These are phyloP conservation scores for Sthenelais limicola DNA, from an alignment of 2,888 invertebrate genomes.

Conservation along the genomic window DNA sequence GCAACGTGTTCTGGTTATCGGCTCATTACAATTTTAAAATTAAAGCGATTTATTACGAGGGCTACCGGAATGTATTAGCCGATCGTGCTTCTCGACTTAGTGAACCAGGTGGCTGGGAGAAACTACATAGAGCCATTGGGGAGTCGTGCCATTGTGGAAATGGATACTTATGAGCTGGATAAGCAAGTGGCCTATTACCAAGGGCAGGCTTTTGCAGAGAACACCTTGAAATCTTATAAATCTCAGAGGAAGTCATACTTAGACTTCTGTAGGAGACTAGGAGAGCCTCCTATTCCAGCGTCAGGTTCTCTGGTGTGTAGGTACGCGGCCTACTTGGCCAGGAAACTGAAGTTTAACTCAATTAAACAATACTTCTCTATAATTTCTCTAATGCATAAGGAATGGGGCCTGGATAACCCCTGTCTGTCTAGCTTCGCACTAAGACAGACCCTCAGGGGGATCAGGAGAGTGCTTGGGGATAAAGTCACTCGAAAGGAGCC, in stretches of 20 bases:
- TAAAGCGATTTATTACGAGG: constrained; percentile 8
- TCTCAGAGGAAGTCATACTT: constrained; percentile 4
- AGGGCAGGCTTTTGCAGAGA: neutral
- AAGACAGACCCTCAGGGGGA: neutral
- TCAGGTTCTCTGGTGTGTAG: neutral
- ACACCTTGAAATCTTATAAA: neutral
- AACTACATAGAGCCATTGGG: neutral
- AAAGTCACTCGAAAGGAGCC: neutral
- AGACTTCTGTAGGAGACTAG: neutral
- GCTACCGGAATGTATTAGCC: neutral
- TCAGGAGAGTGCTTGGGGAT: neutral
- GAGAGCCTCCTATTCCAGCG: constrained; percentile 5
- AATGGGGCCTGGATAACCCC: constrained; percentile 2
- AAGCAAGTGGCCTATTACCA: neutral
- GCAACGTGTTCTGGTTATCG: constrained; percentile 3
- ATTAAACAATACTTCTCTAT: constrained; percentile 11
- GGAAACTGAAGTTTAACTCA: neutral
- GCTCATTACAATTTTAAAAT: constrained; percentile 8
- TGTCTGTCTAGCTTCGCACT: neutral
- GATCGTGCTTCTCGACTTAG: neutral
- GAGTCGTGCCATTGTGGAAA: neutral
- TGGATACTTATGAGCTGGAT: neutral
- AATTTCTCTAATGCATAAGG: constrained; percentile 1
- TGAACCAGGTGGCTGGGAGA: neutral
- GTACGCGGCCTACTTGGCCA: constrained; percentile 17